Evolutionary conservation across 2,113 vertebrate species (phyloP), one percentile per base, ranked within the genome.

Genomic region (Tupaia chinensis): DNA sequence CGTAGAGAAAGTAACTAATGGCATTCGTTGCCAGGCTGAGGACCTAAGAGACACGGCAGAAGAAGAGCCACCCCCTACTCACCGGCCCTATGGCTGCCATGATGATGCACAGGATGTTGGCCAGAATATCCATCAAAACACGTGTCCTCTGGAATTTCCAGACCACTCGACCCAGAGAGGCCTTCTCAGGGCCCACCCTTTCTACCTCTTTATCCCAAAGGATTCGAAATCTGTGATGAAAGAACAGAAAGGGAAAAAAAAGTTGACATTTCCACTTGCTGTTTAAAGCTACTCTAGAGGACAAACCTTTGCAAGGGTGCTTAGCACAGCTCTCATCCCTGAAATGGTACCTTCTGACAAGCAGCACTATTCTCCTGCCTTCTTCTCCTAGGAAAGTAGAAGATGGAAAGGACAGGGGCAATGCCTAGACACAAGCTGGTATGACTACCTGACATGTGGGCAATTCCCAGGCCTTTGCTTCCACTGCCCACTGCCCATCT

Each of bases 131-230:
- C 72, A 98, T 25, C 70, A 98, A 69, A 80, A 99, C 72, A 2
- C 98, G 97, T 1, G 98, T 99, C 97, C 93, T 98, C 97, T 99
- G 98, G 95, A 99, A 99, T 61, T 98, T 98, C 79, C 98, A 65
- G 80, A 97, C 27, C 61, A 97, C 98, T 22, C 93, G 95, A 61
- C n/a, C 63, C 82, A 99, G 74, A 22, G 98, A 99, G 79, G 98
- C 99, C 89, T 98, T 98, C 91, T 99, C 98, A 5, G 97, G 95
- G 15, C 99, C 99, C 29, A 92, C 97, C 83, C 84, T 98, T 12
- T 91, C 95, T 56, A 99, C 97, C 81, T 99, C 98, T 27, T 98
- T 98, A 44, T 99, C 97, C 98, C 98, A 99, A 83, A 99, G 95
- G 80, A 96, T 96, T 58, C 96, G 95, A 27, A 99, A 97, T 93